These are phyloP conservation scores for Calyptommatus sinebrachiatus DNA, from an alignment of 2,113 vertebrate species.

Conservation along the genomic window DNA sequence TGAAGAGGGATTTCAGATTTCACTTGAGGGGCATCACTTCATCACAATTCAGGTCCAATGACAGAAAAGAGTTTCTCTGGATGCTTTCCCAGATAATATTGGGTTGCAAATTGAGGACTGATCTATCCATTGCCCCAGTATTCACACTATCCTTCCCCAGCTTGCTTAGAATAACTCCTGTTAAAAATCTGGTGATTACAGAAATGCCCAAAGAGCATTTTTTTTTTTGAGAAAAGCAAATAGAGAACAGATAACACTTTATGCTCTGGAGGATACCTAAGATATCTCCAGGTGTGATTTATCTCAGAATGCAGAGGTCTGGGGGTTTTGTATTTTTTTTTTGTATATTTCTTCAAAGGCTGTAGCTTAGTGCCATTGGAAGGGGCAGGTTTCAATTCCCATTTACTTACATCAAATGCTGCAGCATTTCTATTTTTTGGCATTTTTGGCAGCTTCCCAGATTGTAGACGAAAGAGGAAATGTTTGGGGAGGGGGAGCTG, in stretches of 20 bases:
- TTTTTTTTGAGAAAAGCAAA: too few species aligned
- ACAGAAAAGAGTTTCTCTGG: not conserved
- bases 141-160: not conserved
- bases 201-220: not conserved
- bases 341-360: not conserved
- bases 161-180: not conserved
- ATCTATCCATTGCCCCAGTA: too few species aligned
- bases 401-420: not conserved
- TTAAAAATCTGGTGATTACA: not conserved
- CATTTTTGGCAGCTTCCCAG: not conserved
- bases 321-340: not conserved
- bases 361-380: not conserved
- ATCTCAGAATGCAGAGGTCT: not conserved
- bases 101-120: accelerated
- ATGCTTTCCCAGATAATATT: not conserved
- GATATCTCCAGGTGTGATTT: not conserved
- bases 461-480: not conserved
- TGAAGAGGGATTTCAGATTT: too few species aligned
- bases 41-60: not conserved
- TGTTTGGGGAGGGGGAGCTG: too few species aligned
- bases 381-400: not conserved
- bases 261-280: not conserved
- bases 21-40: too few species aligned
- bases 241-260: not conserved
- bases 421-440: not conserved